phyloP scores from a whole-genome alignment of 1,140 invertebrate species.

The Brachionus paranguensis region DNA sequence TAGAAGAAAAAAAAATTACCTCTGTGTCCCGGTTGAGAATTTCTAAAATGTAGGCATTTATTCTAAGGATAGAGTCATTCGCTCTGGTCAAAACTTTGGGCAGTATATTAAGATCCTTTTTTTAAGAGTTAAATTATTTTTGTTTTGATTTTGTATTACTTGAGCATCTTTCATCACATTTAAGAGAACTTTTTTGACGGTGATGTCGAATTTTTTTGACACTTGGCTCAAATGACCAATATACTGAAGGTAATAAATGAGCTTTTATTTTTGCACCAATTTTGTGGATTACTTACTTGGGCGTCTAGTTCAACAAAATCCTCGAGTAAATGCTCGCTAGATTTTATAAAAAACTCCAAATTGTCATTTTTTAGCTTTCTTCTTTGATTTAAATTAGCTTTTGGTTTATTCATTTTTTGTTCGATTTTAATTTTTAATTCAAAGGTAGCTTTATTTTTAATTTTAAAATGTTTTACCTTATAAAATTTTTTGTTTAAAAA shows the following conservation, averaged over 20 bases:
- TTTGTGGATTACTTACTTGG: not conserved
- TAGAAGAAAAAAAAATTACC: not conserved
- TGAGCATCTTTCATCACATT: conserved; percentile 22
- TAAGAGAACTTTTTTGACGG: not conserved
- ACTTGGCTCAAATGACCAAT: not conserved
- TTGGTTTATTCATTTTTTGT: not conserved
- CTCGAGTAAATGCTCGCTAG: conserved; percentile 1
- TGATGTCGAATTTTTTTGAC: conserved; percentile 18
- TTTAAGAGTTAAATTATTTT: not conserved
- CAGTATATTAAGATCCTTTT: not conserved
- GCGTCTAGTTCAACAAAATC: conserved; percentile 20
- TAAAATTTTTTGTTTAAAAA: too few relatives aligned
- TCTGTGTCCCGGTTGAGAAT: not conserved
- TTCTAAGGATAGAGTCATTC: not conserved
- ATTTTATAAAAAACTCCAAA: not conserved
- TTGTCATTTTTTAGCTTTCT: conserved; percentile 21
- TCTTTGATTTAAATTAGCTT: not conserved
- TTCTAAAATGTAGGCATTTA: conserved; percentile 14
- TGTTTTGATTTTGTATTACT: not conserved
- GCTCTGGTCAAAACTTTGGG: conserved; percentile 12
- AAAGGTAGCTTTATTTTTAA: not conserved
- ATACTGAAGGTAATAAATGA: not conserved
- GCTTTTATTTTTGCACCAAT: not conserved
- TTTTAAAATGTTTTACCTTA: not conserved
- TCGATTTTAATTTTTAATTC: not conserved